Evolutionary conservation across 2,113 vertebrate genomes (phyloP).

Genomic region (Hypanus sabinus): DNA sequence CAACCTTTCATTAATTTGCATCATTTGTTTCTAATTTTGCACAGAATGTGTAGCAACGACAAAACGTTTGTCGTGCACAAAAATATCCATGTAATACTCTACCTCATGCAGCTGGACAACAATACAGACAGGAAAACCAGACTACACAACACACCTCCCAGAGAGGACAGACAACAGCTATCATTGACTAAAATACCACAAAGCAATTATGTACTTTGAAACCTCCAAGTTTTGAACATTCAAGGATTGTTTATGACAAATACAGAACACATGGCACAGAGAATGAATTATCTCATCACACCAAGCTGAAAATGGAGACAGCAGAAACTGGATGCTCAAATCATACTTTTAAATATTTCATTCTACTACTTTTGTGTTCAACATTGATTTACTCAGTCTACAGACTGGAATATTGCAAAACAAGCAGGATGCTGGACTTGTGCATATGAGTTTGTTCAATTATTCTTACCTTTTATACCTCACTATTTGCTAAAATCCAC

Average conservation of each 20-base stretch:
- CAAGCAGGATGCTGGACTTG: neutral
- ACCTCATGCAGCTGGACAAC: constrained; percentile 70
- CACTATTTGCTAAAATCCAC: neutral
- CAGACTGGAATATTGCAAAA: neutral
- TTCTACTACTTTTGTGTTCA: neutral
- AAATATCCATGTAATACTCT: constrained; percentile 60
- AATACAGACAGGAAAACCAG: constrained; percentile 37
- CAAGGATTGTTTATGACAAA: neutral
- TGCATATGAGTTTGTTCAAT: neutral
- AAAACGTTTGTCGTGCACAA: constrained; percentile 68
- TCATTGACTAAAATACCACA: neutral
- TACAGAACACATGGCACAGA: neutral
- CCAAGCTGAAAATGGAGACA: neutral
- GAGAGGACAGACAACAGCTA: constrained; percentile 58
- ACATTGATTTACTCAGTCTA: neutral
- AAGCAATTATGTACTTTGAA: constrained; percentile 11
- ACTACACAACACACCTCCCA: constrained; percentile 59
- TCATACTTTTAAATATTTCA: neutral
- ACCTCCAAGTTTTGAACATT: neutral
- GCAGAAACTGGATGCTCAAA: constrained; percentile 10
- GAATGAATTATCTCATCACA: neutral
- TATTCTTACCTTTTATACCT: neutral
- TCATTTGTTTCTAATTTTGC: constrained; percentile 23
- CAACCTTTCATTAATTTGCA: constrained; percentile 12
- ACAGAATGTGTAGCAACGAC: constrained; percentile 47